phyloP scores from a whole-genome alignment of 2,797 vertebrate species.

The Hoplostethus atlanticus region DNA sequence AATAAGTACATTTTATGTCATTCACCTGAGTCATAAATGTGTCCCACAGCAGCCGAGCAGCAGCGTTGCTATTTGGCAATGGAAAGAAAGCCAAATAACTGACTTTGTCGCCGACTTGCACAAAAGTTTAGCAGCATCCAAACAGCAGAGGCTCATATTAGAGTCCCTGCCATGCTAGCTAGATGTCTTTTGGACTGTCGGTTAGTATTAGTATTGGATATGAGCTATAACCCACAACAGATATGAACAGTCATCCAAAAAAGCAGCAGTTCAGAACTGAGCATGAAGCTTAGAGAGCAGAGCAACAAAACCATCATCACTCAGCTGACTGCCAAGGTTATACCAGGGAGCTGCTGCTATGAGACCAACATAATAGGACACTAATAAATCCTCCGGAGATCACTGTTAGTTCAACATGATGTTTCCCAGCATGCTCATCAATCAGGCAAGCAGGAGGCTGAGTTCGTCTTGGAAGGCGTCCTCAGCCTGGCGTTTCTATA shows the following conservation, averaged over 20 bases:
- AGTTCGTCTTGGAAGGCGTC: constrained; percentile 43
- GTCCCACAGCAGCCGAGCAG: no score
- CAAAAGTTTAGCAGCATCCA: constrained; percentile 31
- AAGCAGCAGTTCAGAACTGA: constrained; percentile 42
- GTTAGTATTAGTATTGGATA: constrained; percentile 32
- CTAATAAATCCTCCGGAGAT: constrained; percentile 73
- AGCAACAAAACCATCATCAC: constrained; percentile 55
- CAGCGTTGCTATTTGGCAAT: no score
- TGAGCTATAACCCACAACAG: constrained; percentile 26
- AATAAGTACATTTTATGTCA: no score
- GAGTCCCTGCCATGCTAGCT: not conserved
- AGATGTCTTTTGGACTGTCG: constrained; percentile 25
- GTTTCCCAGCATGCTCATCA: constrained; percentile 71
- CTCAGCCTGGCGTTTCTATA: constrained; percentile 21
- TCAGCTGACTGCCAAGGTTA: constrained; percentile 57
- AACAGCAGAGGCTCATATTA: constrained; percentile 16
- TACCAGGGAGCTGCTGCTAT: constrained; percentile 57
- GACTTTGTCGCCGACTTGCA: not conserved
- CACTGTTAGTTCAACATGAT: constrained; percentile 52
- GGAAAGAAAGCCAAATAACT: no score
- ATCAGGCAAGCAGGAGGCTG: constrained; percentile 57
- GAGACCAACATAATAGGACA: constrained; percentile 68
- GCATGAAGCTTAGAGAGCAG: constrained; percentile 34
- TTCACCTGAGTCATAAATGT: no score
- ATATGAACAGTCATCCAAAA: constrained; percentile 32